phyloP scores from a whole-genome alignment of 1,140 invertebrate species.

The Drosophila equinoxialis region DNA sequence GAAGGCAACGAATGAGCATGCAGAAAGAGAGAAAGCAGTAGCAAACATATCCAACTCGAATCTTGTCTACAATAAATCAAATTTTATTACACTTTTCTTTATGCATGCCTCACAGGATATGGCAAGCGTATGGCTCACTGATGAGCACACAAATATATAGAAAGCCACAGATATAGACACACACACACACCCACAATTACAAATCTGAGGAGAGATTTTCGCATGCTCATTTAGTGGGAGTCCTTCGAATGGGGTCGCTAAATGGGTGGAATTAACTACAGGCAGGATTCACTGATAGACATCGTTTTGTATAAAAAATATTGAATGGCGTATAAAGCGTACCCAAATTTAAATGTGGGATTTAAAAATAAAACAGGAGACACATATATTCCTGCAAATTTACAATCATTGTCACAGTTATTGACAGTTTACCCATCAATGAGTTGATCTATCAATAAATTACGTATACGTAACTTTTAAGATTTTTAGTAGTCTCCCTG shows the following conservation, averaged over 20 bases:
- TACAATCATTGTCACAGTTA: no score
- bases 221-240: conserved; percentile 59
- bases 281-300: background rate
- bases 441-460: background rate
- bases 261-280: conserved; percentile 35
- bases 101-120: conserved; percentile 81
- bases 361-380: no score
- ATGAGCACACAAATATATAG: conserved; percentile 53
- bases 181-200: conserved; percentile 40
- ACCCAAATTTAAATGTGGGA: no score
- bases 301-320: background rate
- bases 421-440: background rate
- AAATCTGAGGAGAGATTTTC: conserved; percentile 62
- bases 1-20: conserved; percentile 75
- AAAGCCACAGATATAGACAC: conserved; percentile 24
- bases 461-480: conserved; percentile 14
- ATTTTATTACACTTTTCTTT: conserved; percentile 83
- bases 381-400: no score
- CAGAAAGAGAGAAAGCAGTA: conserved; percentile 23
- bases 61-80: conserved; percentile 83
- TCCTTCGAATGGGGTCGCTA: conserved; percentile 8
- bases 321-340: background rate
- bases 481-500: conserved; percentile 1
- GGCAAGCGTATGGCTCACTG: conserved; percentile 77
- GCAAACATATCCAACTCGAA: conserved; percentile 79